phyloP scores from a whole-genome alignment of 2,797 vertebrate genomes.

The Peromyscus nudipes region DNA sequence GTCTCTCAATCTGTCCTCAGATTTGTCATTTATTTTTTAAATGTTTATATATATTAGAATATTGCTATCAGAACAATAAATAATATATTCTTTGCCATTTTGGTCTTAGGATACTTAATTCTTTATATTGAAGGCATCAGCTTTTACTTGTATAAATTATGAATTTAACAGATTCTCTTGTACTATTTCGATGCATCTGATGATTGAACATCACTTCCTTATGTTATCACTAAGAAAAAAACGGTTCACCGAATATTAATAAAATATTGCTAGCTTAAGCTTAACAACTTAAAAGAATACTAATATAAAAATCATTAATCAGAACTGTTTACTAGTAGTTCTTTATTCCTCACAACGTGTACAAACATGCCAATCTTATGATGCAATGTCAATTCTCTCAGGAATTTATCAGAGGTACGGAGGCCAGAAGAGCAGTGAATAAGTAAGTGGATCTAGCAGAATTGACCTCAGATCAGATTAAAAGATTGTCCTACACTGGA shows the following conservation, averaged over 20 bases:
- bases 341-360: neutral
- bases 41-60: neutral
- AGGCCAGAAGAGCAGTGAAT: neutral
- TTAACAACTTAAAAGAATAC: neutral
- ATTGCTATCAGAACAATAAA: neutral
- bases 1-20: neutral
- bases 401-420: neutral
- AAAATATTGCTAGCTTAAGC: neutral
- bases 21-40: neutral
- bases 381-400: neutral
- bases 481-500: neutral
- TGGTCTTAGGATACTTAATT: neutral
- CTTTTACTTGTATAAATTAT: neutral
- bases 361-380: neutral
- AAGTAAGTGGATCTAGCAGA: neutral
- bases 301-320: neutral
- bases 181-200: neutral
- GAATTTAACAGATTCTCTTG: neutral
- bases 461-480: neutral
- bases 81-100: neutral
- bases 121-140: neutral
- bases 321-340: neutral
- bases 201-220: neutral
- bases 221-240: neutral
- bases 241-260: neutral